A percentile compares a stretch with the other conserved stretches of the same genome.
These are phyloP conservation scores for Papilio glaucus DNA, from an alignment of 1,140 invertebrate genomes.

Conservation along the genomic window DNA sequence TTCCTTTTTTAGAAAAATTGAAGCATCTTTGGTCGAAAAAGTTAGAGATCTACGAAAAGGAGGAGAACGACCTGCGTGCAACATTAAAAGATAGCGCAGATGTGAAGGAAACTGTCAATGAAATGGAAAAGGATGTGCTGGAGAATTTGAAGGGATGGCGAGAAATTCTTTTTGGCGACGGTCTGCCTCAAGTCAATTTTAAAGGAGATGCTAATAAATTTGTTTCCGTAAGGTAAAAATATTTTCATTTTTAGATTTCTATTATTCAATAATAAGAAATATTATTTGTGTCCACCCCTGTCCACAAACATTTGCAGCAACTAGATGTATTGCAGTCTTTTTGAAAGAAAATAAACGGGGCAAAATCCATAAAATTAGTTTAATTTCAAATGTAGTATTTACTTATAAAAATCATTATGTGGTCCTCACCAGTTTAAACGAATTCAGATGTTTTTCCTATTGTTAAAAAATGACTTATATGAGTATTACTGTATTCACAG, in stretches of 20 bases:
- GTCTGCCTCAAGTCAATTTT: slow-evolving; percentile 67
- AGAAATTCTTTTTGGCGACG: slow-evolving; percentile 61
- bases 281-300: no score
- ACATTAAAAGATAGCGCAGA: slow-evolving; percentile 72
- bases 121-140: slow-evolving; percentile 45
- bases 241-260: background rate
- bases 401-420: no score
- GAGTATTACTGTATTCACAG: slow-evolving; percentile 64
- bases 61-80: slow-evolving; percentile 80
- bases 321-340: no score
- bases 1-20: slow-evolving; percentile 71
- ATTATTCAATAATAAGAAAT: no score
- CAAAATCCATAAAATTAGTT: no score
- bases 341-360: no score
- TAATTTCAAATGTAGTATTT: no score
- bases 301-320: no score
- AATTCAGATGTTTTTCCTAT: no score
- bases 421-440: no score
- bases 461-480: no score
- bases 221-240: slow-evolving; percentile 66
- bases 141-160: slow-evolving; percentile 58
- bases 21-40: slow-evolving; percentile 78
- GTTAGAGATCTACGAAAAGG: slow-evolving; percentile 78
- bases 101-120: slow-evolving; percentile 25
- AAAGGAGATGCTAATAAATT: slow-evolving; percentile 70